Percentiles rank a stretch among this genome's conserved stretches.
Evolutionary conservation across 2,113 vertebrate genomes (phyloP).

Genomic region (Gorsachius goisagi): DNA sequence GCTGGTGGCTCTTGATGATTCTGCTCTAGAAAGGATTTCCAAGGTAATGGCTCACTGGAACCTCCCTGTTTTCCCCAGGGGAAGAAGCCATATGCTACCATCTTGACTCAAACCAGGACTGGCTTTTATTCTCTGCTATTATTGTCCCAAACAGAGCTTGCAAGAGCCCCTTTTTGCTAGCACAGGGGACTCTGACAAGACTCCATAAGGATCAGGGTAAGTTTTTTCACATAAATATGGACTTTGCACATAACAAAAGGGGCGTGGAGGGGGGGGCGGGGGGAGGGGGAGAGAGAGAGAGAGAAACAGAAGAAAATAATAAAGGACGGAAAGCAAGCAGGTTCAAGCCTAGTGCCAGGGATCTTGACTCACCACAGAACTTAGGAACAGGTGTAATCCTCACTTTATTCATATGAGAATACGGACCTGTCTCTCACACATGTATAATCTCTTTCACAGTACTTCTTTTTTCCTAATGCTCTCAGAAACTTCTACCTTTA

Average conservation of each 20-base stretch:
- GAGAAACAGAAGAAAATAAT: not conserved
- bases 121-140: not conserved
- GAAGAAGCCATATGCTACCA: not conserved
- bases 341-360: not conserved
- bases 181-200: not conserved
- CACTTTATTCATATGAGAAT: not conserved
- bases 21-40: not conserved
- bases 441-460: not conserved
- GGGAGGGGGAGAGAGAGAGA: too few relatives aligned
- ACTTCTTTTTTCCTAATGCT: not conserved
- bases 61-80: not conserved
- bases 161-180: not conserved
- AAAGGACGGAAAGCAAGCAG: not conserved
- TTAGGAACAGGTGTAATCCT: not conserved
- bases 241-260: not conserved
- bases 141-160: not conserved
- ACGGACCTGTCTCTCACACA: not conserved
- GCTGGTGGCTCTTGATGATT: not conserved
- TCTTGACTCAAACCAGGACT: not conserved
- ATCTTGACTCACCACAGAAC: not conserved
- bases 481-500: not conserved
- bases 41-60: not conserved
- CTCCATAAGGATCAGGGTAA: not conserved
- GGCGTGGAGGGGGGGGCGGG: too few relatives aligned
- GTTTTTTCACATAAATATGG: not conserved